Conservation (phyloP, 2,888 invertebrate genomes). For the Stictocephala bisonia region DNA sequence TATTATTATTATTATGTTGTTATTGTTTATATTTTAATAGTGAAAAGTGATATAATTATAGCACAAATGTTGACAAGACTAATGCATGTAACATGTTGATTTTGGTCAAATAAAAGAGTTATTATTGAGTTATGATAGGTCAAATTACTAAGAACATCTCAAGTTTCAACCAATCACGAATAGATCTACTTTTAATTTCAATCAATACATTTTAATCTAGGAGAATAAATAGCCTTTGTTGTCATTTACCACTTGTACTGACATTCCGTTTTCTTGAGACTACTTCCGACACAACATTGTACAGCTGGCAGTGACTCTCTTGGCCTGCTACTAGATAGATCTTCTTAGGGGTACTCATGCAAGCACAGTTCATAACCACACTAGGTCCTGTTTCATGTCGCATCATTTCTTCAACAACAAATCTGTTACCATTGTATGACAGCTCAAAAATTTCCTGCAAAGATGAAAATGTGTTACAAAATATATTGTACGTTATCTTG, state of each 20-base stretch:
- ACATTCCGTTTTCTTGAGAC: conserved; percentile 62
- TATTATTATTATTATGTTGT: too few relatives aligned
- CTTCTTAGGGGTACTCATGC: conserved; percentile 77
- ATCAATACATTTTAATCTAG: too few relatives aligned
- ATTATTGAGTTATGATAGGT: too few relatives aligned
- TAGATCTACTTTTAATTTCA: too few relatives aligned
- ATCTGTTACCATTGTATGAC: conserved; percentile 83
- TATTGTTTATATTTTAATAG: too few relatives aligned
- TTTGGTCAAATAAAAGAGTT: too few relatives aligned
- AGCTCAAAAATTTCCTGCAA: conserved; percentile 92
- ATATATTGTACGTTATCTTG: neutral
- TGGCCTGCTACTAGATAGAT: conserved; percentile 89
- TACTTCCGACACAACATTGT: conserved; percentile 72
- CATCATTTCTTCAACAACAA: conserved; percentile 88
- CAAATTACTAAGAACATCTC: too few relatives aligned
- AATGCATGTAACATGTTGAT: too few relatives aligned
- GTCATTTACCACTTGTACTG: conserved; percentile 39
- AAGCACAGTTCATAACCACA: conserved; percentile 92
- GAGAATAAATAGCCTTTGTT: too few relatives aligned
- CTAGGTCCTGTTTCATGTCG: conserved; percentile 89
- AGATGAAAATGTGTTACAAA: conserved; percentile 14
- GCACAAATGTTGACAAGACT: too few relatives aligned
- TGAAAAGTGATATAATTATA: too few relatives aligned
- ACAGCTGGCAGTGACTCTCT: conserved; percentile 91
- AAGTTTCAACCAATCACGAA: too few relatives aligned